phyloP scores from a whole-genome alignment of 2,888 invertebrate species.

The Adelognathus sp. region DNA sequence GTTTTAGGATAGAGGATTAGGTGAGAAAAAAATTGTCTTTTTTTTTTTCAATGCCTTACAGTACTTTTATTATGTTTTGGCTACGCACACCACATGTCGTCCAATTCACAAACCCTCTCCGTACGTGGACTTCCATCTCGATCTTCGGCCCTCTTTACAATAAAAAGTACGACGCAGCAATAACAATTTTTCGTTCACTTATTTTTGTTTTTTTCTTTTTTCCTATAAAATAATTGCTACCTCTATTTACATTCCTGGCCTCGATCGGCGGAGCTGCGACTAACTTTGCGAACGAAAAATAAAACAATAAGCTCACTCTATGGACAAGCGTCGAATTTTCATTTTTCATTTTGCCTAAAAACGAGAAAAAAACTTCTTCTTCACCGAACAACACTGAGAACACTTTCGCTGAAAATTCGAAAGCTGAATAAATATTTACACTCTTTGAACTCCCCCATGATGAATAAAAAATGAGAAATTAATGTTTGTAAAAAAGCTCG shows the following conservation, averaged over 20 bases:
- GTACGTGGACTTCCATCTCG: neutral
- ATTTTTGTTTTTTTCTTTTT: neutral
- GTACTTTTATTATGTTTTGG: slow-evolving; percentile 70
- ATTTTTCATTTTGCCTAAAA: slow-evolving; percentile 24
- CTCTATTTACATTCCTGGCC: slow-evolving; percentile 67
- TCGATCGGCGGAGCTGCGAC: slow-evolving; percentile 41
- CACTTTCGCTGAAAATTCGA: neutral
- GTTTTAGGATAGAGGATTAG: neutral
- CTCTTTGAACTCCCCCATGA: slow-evolving; percentile 1
- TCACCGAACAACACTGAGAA: neutral
- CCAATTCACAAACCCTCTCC: slow-evolving; percentile 60
- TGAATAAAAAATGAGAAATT: slow-evolving; percentile 11
- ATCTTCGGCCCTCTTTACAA: slow-evolving; percentile 53
- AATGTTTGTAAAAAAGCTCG: neutral
- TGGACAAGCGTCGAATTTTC: slow-evolving; percentile 41
- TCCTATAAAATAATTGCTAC: slow-evolving; percentile 69
- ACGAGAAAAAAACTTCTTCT: slow-evolving; percentile 41
- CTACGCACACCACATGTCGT: slow-evolving; percentile 65
- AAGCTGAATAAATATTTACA: slow-evolving; percentile 17
- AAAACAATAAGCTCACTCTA: slow-evolving; percentile 45
- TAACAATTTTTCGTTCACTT: slow-evolving; percentile 66
- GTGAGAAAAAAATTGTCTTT: neutral
- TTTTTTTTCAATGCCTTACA: slow-evolving; percentile 62
- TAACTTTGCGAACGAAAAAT: slow-evolving; percentile 24
- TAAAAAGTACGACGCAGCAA: slow-evolving; percentile 67